These are phyloP conservation scores for Nasonia vitripennis DNA, from an alignment of 1,140 invertebrate genomes.

Conservation along the genomic window DNA sequence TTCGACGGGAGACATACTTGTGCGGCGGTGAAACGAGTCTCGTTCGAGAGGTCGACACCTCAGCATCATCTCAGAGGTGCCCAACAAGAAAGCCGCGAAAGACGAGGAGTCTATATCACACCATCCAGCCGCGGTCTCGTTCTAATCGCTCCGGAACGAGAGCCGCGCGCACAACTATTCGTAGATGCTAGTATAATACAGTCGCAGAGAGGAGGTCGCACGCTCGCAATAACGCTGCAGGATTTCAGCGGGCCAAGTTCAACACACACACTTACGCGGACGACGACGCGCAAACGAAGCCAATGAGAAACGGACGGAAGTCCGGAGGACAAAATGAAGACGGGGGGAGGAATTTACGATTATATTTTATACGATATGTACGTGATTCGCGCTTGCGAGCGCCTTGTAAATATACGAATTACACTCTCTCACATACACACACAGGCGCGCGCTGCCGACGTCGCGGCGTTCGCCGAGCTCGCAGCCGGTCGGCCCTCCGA, in stretches of 20 bases:
- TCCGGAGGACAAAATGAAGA: conserved; percentile 44
- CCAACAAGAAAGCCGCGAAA: neutral
- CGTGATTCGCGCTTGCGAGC: conserved; percentile 62
- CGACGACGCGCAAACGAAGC: conserved; percentile 29
- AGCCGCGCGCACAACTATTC: neutral
- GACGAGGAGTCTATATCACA: neutral
- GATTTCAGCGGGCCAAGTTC: neutral
- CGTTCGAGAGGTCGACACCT: neutral
- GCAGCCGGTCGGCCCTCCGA: neutral
- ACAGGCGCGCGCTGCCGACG: conserved; percentile 45
- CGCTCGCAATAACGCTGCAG: neutral
- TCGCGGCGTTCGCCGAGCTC: conserved; percentile 1
- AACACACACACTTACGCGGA: neutral
- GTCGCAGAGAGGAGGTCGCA: conserved; percentile 45
- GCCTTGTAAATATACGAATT: conserved; percentile 64
- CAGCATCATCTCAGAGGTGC: neutral
- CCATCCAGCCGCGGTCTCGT: conserved; percentile 10
- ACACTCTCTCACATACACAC: conserved; percentile 45
- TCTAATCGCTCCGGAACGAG: conserved; percentile 42
- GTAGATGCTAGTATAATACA: conserved; percentile 45
- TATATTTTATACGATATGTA: conserved; percentile 52
- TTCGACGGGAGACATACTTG: neutral
- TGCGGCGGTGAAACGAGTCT: conserved; percentile 3
- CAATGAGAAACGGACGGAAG: conserved; percentile 53
- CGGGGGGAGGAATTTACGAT: conserved; percentile 41